Evolutionary conservation across 2,888 invertebrate species (phyloP), one percentile per base, ranked within the genome.

Genomic region (Callosobruchus maculatus): DNA sequence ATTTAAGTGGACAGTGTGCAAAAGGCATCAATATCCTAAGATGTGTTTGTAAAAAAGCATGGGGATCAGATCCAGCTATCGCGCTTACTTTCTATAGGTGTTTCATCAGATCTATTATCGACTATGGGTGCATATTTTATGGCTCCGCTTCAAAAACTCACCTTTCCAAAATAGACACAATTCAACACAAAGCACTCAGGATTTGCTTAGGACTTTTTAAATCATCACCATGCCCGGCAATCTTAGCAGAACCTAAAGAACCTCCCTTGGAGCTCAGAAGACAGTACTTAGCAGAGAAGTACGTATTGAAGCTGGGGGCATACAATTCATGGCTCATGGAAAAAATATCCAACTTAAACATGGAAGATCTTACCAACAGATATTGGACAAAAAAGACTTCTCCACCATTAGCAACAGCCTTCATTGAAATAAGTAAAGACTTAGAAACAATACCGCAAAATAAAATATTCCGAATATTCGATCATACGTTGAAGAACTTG

Each of bases 21-120:
- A 72, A 72, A 72, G 67, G 72, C 26, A 18, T 72, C 18, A 72
- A 72, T n/a, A 72, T 67, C 4, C 67, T 72, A 3, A 67, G 72
- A 22, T 71, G 22, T 22, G 72, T 68, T 20, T 67, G 67, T 22
- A 67, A 72, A 18, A 72, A 72, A 67, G 20, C 67, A 67, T 72
- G 68, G 72, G 68, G 72, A 67, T 67, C 72, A 0, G 67, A 22
- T n/a, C 68, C 72, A 22, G n/a, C 18, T 22, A 21, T 22, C n/a
- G 72, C 72, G 2, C 26, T 68, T 13, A 22, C 68, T 22, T 72
- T 72, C 20, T 68, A 72, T 26, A 68, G 68, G 20, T 72, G 68
- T 2, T 68, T 68, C 30, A 68, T 72, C 18, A 71, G 67, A 22
- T 49, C 71, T 20, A 67, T 71, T 0, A 67, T 66, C 31, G 71